A percentile compares a stretch with the other conserved stretches of the same genome.
Evolutionary conservation across 1,140 invertebrate genomes (phyloP).

Genomic region (Brachionus rotundiformis): DNA sequence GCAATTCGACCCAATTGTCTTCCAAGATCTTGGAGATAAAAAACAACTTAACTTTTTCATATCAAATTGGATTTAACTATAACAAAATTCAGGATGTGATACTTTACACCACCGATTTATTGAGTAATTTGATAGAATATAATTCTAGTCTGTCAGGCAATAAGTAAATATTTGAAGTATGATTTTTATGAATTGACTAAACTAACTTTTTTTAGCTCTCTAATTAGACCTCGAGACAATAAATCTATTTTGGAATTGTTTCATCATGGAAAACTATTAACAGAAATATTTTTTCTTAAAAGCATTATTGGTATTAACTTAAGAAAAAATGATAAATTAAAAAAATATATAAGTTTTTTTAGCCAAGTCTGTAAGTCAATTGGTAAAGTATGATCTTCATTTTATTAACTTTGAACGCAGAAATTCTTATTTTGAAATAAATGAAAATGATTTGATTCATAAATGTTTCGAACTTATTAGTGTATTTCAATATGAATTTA

Average conservation of each 20-base stretch:
- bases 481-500: slow-evolving; percentile 41
- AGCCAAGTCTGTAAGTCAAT: slow-evolving; percentile 7
- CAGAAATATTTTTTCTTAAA: slow-evolving; percentile 15
- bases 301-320: slow-evolving; percentile 42
- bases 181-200: neutral
- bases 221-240: neutral
- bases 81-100: neutral
- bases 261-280: neutral
- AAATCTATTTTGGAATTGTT: neutral
- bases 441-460: slow-evolving; percentile 37
- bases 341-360: too few species aligned
- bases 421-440: neutral
- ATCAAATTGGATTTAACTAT: slow-evolving; percentile 37
- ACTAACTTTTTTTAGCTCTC: neutral
- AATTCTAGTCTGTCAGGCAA: too few species aligned
- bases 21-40: slow-evolving; percentile 8
- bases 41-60: neutral
- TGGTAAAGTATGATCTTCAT: neutral
- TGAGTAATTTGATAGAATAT: neutral
- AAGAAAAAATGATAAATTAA: too few species aligned
- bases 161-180: neutral
- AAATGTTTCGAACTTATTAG: slow-evolving; percentile 18
- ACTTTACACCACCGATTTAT: neutral
- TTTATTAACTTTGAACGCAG: neutral
- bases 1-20: neutral